Evolutionary conservation across 1,140 invertebrate species (phyloP).

Genomic region (Sycophaga agraensis): DNA sequence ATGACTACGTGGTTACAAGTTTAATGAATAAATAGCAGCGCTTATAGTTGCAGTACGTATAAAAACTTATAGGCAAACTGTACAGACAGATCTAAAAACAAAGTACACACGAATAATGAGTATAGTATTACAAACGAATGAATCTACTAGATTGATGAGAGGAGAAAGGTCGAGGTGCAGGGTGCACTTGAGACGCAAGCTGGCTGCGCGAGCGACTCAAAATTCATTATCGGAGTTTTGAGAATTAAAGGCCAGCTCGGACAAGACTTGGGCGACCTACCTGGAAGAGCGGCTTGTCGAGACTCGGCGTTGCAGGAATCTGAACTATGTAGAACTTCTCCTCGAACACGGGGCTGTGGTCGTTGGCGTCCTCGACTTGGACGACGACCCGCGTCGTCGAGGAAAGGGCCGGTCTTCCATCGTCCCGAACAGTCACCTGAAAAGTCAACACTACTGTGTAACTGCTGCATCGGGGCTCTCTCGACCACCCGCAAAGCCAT

Average conservation of each 20-base stretch:
- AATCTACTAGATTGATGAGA: not conserved
- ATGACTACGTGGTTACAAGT: too few species aligned
- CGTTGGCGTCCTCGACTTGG: slow-evolving; percentile 80
- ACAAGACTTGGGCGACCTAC: slow-evolving; percentile 45
- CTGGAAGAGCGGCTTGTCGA: slow-evolving; percentile 67
- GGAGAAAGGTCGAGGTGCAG: not conserved
- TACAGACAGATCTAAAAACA: too few species aligned
- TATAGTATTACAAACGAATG: not conserved
- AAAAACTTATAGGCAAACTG: too few species aligned
- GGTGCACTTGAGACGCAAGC: too few species aligned
- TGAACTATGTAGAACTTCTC: slow-evolving; percentile 78
- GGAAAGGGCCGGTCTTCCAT: slow-evolving; percentile 71
- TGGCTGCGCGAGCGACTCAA: too few species aligned
- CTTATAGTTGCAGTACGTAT: not conserved
- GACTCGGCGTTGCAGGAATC: slow-evolving; percentile 64
- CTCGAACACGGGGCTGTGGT: slow-evolving; percentile 79
- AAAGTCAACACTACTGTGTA: too few species aligned
- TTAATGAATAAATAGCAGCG: not conserved
- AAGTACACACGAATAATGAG: too few species aligned
- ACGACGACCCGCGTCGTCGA: slow-evolving; percentile 84
- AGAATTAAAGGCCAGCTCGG: not conserved
- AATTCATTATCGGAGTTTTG: not conserved
- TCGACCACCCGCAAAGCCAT: too few species aligned
- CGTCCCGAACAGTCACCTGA: slow-evolving; percentile 77
- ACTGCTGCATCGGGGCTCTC: too few species aligned